Base-by-base conservation (phyloP, 2,113 vertebrate genomes). In the Ageneiosus marmoratus region DNA sequence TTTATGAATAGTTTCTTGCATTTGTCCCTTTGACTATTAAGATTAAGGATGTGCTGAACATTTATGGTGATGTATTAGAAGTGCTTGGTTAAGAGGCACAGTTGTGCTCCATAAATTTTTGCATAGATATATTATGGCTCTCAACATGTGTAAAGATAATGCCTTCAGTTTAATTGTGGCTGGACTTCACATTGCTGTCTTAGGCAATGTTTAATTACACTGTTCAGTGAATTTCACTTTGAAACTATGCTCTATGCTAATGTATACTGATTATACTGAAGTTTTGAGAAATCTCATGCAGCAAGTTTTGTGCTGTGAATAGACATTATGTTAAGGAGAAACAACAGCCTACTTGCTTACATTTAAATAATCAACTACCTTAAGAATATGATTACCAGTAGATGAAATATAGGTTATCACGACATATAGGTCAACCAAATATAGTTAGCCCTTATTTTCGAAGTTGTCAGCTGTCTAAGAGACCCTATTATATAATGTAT, bases 11-110 rank as follows among this genome's bases (percentile, higher is more conserved):
- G n/a, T 58, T 44, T 41, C 51, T 34, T 48, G 32, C 51, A 72
- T 79, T 79, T 70, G 37, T 79, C 27, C 41, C 63, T 50, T 22
- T 53, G 75, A 83, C 70, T 32, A 79, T 83, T 79, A 79, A 83
- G 63, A 83, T 83, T 79, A 78, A 83, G 74, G 13, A 78, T 70
- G 82, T 60, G 63, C 9, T 18, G 53, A 72, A 51, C 67, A 62
- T 79, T 79, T 29, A 79, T 79, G 55, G 80, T 75, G 34, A 69
- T 24, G 4, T 51, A 77, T 51, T 51, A 51, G 24, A 72, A 77
- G 11, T 69, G 27, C 29, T 53, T 24, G 13, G 53, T 41, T 85
- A 55, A 62, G 77, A 77, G 24, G 15, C 74, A 70, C 53, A 69
- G 79, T 77, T 46, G 51, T 85, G 78, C 60, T 29, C 51, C 37